These are phyloP conservation scores for Agapornis roseicollis DNA, from an alignment of 2,113 vertebrate genomes.

Conservation along the genomic window DNA sequence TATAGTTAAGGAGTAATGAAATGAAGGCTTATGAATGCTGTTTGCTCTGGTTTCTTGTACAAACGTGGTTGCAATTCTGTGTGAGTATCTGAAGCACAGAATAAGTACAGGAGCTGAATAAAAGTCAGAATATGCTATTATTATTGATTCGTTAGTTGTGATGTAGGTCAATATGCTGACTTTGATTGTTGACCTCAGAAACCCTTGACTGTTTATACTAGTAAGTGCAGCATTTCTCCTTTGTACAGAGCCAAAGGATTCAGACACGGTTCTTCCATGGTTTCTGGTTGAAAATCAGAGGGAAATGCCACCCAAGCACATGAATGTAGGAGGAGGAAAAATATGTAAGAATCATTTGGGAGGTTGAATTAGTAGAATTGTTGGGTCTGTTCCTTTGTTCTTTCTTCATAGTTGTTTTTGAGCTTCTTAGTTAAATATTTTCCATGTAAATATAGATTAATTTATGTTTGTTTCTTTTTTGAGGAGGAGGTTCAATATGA, in stretches of 20 bases:
- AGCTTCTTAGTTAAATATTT: not conserved
- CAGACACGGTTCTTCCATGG: not conserved
- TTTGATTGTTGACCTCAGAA: not conserved
- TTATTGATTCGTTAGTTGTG: not conserved
- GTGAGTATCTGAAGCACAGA: not conserved
- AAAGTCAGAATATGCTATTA: not conserved
- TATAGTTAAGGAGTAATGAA: not conserved
- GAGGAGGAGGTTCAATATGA: not conserved
- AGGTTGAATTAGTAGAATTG: not conserved
- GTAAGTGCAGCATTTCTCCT: not conserved
- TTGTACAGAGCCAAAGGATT: not conserved
- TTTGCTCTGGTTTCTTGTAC: not conserved
- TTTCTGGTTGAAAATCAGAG: not conserved
- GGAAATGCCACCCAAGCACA: not conserved
- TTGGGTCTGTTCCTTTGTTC: not conserved
- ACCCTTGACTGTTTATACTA: not conserved
- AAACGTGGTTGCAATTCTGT: not conserved
- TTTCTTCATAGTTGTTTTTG: not conserved
- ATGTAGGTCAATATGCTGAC: rapidly evolving
- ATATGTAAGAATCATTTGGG: rapidly evolving
- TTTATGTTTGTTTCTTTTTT: not conserved
- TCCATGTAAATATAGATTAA: not conserved
- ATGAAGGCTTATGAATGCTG: rapidly evolving
- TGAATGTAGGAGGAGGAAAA: rapidly evolving
- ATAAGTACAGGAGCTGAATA: not conserved